Base-by-base conservation (phyloP, 1,140 invertebrate genomes). In the Drosophila sechellia region DNA sequence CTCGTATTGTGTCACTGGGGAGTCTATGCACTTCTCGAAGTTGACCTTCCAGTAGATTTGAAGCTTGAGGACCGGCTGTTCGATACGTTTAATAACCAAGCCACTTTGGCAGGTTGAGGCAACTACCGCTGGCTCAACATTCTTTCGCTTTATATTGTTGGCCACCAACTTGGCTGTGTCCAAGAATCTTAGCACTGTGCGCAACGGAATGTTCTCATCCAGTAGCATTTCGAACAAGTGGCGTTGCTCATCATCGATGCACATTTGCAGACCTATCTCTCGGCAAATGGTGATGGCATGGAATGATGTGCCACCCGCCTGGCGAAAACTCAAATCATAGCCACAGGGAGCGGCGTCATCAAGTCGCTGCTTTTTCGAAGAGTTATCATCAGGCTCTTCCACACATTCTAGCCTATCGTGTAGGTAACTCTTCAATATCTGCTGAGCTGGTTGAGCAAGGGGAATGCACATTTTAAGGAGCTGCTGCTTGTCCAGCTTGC, bases 1-100 rank as follows among this genome's bases (percentile, higher is more conserved):
- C 60, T 91, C 75, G 61, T 66, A 69, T 42, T 86, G 63, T 17
- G 93, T 52, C 1, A 90, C 93, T n/a, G 93, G 92, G 25, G 93
- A 93, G 92, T 95, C 94, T 1, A 95, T 89, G 83, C 94, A 95
- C 80, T 94, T 94, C 45, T 84, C 84, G 35, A 94, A 91, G 79
- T 94, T 80, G 46, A 90, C 92, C 56, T 90, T 92, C 93, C 93
- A 94, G 27, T 78, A 48, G 4, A 79, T 63, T 27, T 85, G 68
- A 34, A 84, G 74, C 2, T 76, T 49, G 1, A 83, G 45, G 0
- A 50, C 40, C 0, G 76, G 66, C 34, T 72, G 68, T n/a, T 83
- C 76, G 5, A 83, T 40, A 15, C 79, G 79, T 15, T 65, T 87
- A 35, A 87, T 90, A 1, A 77, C 20, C 4, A 84, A 35, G 13